Base-by-base conservation (phyloP, 2,113 vertebrate species). In the Corythaeola cristata region DNA sequence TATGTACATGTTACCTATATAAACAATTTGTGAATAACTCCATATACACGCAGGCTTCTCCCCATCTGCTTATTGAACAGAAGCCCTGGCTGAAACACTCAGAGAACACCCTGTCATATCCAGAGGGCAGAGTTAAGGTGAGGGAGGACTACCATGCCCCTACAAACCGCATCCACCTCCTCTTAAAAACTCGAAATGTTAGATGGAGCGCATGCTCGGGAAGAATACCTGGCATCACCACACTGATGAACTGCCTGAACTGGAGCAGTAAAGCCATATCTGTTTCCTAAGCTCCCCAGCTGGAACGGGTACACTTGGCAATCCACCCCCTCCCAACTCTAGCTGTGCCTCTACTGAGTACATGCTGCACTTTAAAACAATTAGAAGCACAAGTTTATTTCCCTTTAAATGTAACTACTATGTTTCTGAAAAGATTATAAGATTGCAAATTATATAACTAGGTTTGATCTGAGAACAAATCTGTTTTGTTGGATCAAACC, bases 211-310 rank as follows among this genome's bases (percentile, higher is more conserved):
- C 21, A 8, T 0, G 0, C 15, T 67, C 52, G 22, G 68, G 21
- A 64, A 37, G 21, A 82, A 14, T 4, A 15, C 0, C 0, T 18
- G 66, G 19, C 35, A 53, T 9, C 0, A 0, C 23, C 49, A 53
- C 69, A 20, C 23, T 7, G 69, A 24, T 6, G n/a, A 28, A 76
- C 44, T 45, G 47, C 27, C 23, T 5, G 30, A 45, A 39, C 63
- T 37, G 44, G 52, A 86, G 17, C 32, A 21, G 21, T 9, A 47
- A 72, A 68, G 5, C 41, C 5, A 2, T 19, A 49, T 68, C 52
- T 87, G 21, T 47, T 49, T 55, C 15, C 50, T 39, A 24, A 32
- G 41, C 10, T 68, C 12, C 63, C 33, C 24, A 8, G n/a, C 1
- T 28, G 28, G n/a, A 81, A 39, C 24, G 3, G 23, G 6, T n/a